Percentiles rank a stretch among this genome's conserved stretches.
Evolutionary conservation across 2,888 invertebrate species (phyloP).

Genomic region (Acleris emargana): DNA sequence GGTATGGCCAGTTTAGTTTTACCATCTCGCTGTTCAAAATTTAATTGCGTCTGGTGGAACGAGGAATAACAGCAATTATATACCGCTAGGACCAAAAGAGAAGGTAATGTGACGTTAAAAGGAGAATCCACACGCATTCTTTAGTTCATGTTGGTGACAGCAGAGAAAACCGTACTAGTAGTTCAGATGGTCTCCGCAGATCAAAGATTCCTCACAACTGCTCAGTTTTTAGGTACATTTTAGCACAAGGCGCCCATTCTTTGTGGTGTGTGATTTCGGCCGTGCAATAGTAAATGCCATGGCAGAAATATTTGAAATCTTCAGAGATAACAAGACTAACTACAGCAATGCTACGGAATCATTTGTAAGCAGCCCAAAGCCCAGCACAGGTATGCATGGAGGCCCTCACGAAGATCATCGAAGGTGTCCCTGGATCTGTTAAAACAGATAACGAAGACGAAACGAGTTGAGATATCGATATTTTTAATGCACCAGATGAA

Average conservation of each 20-base stretch:
- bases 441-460: too few relatives aligned
- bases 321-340: not conserved
- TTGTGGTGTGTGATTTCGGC: not conserved
- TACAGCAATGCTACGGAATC: slow-evolving; percentile 11
- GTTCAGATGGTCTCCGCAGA: slow-evolving; percentile 7
- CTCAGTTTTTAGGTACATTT: slow-evolving; percentile 2
- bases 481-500: not conserved
- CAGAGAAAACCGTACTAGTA: not conserved
- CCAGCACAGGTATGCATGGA: slow-evolving; percentile 10
- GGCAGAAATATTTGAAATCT: slow-evolving; percentile 34
- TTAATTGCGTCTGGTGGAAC: slow-evolving; percentile 2
- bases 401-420: not conserved
- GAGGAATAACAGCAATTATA: slow-evolving; percentile 1
- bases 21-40: slow-evolving; percentile 3
- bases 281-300: slow-evolving; percentile 4
- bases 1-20: not conserved
- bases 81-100: slow-evolving; percentile 1
- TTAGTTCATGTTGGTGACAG: slow-evolving; percentile 3
- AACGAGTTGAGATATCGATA: too few relatives aligned
- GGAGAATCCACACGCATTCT: slow-evolving; percentile 5
- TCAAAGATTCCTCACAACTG: slow-evolving; percentile 3
- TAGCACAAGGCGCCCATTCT: not conserved
- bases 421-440: too few relatives aligned
- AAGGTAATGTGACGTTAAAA: not conserved
- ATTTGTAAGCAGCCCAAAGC: not conserved